Evolutionary conservation across 2,797 vertebrate genomes (phyloP), one percentile per base, ranked within the genome.

Genomic region (Enteromius fasciolatus): DNA sequence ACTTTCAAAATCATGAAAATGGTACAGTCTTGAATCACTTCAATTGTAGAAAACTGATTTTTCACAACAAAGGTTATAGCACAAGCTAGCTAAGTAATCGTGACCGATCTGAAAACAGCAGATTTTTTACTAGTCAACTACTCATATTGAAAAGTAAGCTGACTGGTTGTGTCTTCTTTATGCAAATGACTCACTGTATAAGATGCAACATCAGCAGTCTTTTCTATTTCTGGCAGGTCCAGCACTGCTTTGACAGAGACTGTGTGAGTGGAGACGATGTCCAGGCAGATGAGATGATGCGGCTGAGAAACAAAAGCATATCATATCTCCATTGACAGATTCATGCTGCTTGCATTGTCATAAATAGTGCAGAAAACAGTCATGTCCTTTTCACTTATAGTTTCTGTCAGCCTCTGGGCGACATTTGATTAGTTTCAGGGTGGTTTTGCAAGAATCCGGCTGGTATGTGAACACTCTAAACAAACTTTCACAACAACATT

Each of bases 221-320:
- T 54, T 54, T n/a, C 44, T 41, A 39, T 78, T 68, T 68, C 64
- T 78, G 77, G 77, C n/a, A 36, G 68, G 77, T 54, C 41, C 59
- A 64, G 72, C n/a, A 33, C 18, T 77, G 59, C 41, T 33, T 39
- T 68, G 77, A 79, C 66, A 68, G 33, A 76, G 23, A 76, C 9
- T 41, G 2, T 52, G 31, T 52, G 31, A 67, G 63, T 17, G 17
- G 10, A 44, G 36, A 61, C 23, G 6, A 50, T 39, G 72, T 75
- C 72, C 72, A 75, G 50, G 20, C 31, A 57, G 64, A 25, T 54
- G 48, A 36, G 10, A 78, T 54, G n/a, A 54, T 25, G 33, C 12
- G 3, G 33, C 1, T 36, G 61, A 68, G 64, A 68, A 78, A 36
- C n/a, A 54, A 79, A 79, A 54, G 48, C 63, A 20, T 57, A 52